Conservation (phyloP, 92 coral and sea anemone species). For the Bergia puertoricense region DNA sequence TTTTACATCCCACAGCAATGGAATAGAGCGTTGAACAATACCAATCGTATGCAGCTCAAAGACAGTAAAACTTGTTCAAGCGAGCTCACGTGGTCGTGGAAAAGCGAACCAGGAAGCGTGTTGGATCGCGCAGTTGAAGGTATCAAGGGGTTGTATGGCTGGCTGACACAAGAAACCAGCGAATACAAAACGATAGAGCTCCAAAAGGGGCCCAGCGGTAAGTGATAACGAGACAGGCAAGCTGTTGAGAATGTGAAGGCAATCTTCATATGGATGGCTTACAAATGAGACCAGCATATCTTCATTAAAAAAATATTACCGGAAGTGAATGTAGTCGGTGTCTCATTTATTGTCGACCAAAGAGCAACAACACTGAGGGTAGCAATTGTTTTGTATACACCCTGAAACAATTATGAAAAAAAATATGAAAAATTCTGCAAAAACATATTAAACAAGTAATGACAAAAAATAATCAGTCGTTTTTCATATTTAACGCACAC, state of each 20-base stretch:
- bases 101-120: slow-evolving; percentile 20
- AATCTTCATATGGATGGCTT: background rate
- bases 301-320: background rate
- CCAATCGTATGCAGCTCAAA: background rate
- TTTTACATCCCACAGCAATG: slow-evolving; percentile 5
- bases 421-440: background rate
- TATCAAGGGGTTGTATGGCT: background rate
- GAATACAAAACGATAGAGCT: slow-evolving; percentile 3
- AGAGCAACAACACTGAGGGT: background rate
- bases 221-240: background rate
- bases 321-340: background rate
- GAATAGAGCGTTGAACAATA: background rate
- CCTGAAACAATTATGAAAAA: background rate
- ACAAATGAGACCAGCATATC: background rate
- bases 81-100: slow-evolving; percentile 38
- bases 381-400: background rate
- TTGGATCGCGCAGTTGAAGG: background rate
- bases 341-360: background rate
- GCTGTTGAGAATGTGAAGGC: background rate
- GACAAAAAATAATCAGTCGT: background rate
- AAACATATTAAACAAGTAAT: too few species aligned
- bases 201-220: slow-evolving; percentile 26
- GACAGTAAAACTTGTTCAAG: background rate
- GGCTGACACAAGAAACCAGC: background rate
- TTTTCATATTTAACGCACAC: too few species aligned